Evolutionary conservation across 2,113 vertebrate species (phyloP).

Genomic region (Epinephelus lanceolatus): DNA sequence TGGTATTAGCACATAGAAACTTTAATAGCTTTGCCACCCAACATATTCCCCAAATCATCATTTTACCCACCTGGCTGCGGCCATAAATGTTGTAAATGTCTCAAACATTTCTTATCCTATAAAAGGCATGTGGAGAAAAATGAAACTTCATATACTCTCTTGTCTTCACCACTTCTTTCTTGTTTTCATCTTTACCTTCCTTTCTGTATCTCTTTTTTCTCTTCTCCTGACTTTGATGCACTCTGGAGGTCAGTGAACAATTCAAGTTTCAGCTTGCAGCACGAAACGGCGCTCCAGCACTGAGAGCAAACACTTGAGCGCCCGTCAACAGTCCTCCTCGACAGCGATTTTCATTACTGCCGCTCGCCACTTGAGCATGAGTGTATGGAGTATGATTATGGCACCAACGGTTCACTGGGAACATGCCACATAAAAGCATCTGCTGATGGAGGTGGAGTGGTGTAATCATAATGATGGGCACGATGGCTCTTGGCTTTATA

Average conservation of each 20-base stretch:
- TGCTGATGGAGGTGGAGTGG: constrained; percentile 63
- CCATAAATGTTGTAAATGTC: too few species aligned
- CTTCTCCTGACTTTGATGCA: constrained; percentile 32
- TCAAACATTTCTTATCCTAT: too few species aligned
- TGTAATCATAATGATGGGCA: constrained; percentile 37
- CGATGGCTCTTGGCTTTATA: constrained; percentile 61
- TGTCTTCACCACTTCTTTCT: not conserved
- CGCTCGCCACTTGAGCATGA: constrained; percentile 50
- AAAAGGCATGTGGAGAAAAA: too few species aligned
- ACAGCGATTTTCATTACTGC: constrained; percentile 58
- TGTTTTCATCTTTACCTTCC: not conserved
- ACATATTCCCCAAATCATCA: too few species aligned
- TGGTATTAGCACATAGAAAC: constrained; percentile 62
- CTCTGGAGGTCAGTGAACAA: constrained; percentile 46
- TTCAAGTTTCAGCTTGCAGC: constrained; percentile 44
- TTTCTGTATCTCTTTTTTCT: not conserved
- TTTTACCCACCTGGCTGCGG: too few species aligned
- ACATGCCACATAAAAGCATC: constrained; percentile 59
- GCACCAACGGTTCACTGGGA: constrained; percentile 40
- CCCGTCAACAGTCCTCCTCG: constrained; percentile 58
- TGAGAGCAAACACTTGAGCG: constrained; percentile 55
- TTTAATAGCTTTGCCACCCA: not conserved
- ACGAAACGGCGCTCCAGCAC: constrained; percentile 27
- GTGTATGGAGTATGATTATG: constrained; percentile 62
- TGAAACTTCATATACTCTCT: not conserved